These are phyloP conservation scores for Actenoides lindsayi DNA, from an alignment of 2,113 vertebrate species.

Conservation along the genomic window DNA sequence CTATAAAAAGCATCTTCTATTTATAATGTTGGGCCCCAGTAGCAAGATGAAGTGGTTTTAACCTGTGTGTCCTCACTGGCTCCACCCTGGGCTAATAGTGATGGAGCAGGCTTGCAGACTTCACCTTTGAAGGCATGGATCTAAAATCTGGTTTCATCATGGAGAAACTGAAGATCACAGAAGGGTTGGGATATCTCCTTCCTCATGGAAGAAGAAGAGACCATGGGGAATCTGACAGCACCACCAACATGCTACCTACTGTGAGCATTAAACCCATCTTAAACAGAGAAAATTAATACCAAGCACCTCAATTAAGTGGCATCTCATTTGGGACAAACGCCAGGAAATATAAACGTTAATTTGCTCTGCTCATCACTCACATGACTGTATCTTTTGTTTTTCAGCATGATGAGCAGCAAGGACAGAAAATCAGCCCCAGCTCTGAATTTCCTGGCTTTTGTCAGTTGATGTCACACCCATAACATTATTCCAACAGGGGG, in stretches of 20 bases:
- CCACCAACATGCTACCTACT: not conserved
- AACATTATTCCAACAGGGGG: constrained; percentile 36
- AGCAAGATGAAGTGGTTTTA: not conserved
- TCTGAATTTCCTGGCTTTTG: constrained; percentile 55
- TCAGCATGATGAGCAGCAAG: not conserved
- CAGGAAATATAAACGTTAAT: constrained; percentile 20
- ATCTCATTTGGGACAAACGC: not conserved
- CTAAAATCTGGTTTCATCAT: not conserved
- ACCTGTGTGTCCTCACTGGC: not conserved
- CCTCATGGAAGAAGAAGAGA: not conserved
- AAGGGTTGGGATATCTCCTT: not conserved
- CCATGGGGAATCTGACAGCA: not conserved
- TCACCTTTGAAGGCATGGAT: not conserved
- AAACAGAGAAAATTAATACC: constrained; percentile 29
- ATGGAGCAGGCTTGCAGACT: not conserved
- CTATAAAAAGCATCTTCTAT: not conserved
- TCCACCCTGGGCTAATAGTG: not conserved
- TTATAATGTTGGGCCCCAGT: not conserved
- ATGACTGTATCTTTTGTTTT: constrained; percentile 34
- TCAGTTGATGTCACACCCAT: constrained; percentile 26
- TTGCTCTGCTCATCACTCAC: not conserved
- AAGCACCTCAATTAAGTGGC: constrained; percentile 19
- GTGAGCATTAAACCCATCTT: not conserved
- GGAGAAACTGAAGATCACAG: not conserved
- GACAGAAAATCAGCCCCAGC: constrained; percentile 27